Base-by-base conservation (phyloP, 2,113 vertebrate species). In the Haplochromis vanheusdeni region DNA sequence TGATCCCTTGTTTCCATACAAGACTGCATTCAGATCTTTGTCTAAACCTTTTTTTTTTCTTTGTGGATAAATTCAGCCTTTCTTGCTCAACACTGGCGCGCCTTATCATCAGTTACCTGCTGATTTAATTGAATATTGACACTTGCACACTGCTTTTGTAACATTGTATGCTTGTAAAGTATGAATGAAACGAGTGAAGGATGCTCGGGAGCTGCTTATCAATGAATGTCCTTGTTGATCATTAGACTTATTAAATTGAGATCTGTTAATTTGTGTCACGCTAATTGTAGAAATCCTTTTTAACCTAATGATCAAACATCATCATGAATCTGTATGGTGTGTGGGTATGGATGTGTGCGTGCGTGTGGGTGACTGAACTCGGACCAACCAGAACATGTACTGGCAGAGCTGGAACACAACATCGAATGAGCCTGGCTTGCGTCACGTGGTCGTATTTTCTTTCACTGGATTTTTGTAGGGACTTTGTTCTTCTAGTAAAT, bases 361-460 rank as follows among this genome's bases (percentile, higher is more conserved):
- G 81, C 5, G 65, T 42, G 82, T 88, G 94, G 88, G 93, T 90
- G 82, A 31, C 45, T 91, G 81, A 90, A 58, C 84, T 85, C 75
- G 42, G 82, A 89, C 85, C 89, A 84, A 79, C 85, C 92, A 93
- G 91, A 93, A 88, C 89, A 52, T 85, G 33, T 93, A 91, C 11
- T 23, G 94, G 95, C 95, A 95, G 94, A 96, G 94, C 90, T 95
- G 94, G 94, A 93, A 93, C 62, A 56, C 54, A 81, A 92, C 88
- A 93, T 86, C 89, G 79, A 92, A 89, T 11, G 7, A 89, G 85
- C 37, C 79, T 85, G 14, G 11, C 86, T 79, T 82, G 26, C 19
- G n/a, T 87, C 31, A 31, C 33, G 23, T 10, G 16, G 35, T 47
- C n/a, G 1, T 75, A 19, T 49, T 75, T 75, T 75, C 23, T 75